phyloP scores from a whole-genome alignment of 2,797 vertebrate species.

The Microhierax caerulescens region DNA sequence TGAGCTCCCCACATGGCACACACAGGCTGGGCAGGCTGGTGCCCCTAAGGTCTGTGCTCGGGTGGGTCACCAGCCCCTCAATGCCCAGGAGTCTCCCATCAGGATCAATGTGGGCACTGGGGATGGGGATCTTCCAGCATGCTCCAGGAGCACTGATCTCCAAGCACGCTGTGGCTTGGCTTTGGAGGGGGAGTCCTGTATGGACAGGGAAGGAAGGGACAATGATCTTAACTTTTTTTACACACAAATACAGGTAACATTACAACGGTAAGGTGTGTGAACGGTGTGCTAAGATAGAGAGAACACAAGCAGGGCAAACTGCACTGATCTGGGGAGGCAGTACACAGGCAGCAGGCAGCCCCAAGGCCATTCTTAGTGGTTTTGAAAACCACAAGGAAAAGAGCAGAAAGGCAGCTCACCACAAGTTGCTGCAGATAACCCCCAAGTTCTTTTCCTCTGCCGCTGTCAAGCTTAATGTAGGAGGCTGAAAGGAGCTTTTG shows the following conservation, averaged over 20 bases:
- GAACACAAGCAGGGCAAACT: not conserved
- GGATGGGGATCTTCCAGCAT: not conserved
- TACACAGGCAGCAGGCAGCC: not conserved
- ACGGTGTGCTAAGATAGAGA: not conserved
- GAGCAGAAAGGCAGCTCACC: not conserved
- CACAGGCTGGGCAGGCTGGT: not conserved
- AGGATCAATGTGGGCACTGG: fast-evolving
- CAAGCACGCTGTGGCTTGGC: not conserved
- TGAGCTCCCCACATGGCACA: not conserved
- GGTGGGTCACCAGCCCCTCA: fast-evolving
- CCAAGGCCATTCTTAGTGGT: not conserved
- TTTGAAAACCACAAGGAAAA: not conserved
- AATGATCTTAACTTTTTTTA: not conserved
- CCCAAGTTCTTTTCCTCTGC: not conserved
- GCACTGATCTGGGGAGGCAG: not conserved
- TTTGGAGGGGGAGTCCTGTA: not conserved
- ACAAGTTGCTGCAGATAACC: not conserved
- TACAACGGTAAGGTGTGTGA: not conserved
- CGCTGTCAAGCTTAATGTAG: fast-evolving
- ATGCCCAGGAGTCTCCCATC: not conserved
- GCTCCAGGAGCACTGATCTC: no score
- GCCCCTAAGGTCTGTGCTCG: fast-evolving
- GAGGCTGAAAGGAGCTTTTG: not conserved
- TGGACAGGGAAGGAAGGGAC: not conserved
- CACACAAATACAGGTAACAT: not conserved